A percentile compares a stretch with the other conserved stretches of the same genome.
These are phyloP conservation scores for Pelagia noctiluca DNA, from an alignment of 30 jellyfish, hydroid and myxozoan species.

Conservation along the genomic window DNA sequence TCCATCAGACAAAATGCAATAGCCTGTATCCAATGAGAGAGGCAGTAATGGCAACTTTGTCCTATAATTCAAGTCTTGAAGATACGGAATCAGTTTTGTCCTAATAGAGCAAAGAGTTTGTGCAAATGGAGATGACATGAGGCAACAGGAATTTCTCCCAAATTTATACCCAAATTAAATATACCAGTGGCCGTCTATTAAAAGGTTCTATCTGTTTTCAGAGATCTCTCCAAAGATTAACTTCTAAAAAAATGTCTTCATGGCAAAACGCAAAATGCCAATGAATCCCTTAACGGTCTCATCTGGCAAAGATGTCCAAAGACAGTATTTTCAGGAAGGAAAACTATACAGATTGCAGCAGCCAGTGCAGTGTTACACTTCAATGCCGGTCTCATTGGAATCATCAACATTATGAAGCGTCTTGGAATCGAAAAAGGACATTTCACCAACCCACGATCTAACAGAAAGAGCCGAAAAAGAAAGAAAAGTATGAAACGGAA, in stretches of 20 bases:
- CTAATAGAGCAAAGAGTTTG: slow-evolving; percentile 7
- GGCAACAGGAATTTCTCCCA: background rate
- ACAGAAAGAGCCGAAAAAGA: too few relatives aligned
- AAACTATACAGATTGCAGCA: slow-evolving; percentile 16
- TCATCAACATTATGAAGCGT: too few relatives aligned
- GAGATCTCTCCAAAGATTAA: slow-evolving; percentile 6
- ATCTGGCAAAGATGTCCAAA: slow-evolving; percentile 35
- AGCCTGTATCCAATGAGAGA: background rate
- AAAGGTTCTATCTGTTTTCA: background rate
- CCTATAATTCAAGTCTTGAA: too few relatives aligned
- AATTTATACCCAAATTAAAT: background rate
- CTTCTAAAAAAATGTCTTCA: background rate
- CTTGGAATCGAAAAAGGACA: too few relatives aligned
- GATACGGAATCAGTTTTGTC: too few relatives aligned
- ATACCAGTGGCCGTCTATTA: background rate
- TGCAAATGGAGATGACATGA: slow-evolving; percentile 5
- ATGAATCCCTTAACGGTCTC: slow-evolving; percentile 3
- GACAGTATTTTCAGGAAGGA: slow-evolving; percentile 3
- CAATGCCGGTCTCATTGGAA: too few relatives aligned
- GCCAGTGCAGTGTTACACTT: too few relatives aligned
- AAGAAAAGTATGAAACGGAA: too few relatives aligned
- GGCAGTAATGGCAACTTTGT: background rate
- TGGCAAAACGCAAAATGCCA: slow-evolving; percentile 24
- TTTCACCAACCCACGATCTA: too few relatives aligned
- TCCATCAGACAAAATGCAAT: slow-evolving; percentile 5